Conservation (phyloP, 2,797 vertebrate genomes). For the Eulemur rubriventer region DNA sequence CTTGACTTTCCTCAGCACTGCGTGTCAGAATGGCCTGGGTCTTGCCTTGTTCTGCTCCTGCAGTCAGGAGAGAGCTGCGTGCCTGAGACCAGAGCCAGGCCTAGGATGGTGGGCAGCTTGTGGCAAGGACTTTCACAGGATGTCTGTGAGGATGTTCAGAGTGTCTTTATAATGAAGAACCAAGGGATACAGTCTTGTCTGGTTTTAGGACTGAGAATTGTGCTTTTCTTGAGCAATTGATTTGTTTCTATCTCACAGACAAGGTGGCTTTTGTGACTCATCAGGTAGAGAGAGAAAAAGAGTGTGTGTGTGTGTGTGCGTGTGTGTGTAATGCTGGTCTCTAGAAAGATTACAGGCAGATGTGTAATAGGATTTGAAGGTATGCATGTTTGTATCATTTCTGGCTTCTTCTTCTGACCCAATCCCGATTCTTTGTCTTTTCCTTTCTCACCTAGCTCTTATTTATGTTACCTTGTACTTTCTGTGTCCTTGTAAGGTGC, state of each 20-base stretch:
- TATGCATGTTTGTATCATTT: not conserved
- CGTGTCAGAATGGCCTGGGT: not conserved
- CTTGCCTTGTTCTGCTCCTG: not conserved
- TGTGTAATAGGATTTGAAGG: not conserved
- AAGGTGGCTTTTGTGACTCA: not conserved
- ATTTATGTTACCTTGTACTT: conserved; percentile 41
- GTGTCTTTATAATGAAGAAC: not conserved
- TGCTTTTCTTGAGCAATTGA: not conserved
- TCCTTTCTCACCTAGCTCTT: not conserved
- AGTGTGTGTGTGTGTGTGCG: not conserved
- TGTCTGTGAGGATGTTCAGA: not conserved
- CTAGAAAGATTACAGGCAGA: not conserved
- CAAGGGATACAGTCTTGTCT: not conserved
- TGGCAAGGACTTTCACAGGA: not conserved
- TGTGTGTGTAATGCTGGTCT: not conserved
- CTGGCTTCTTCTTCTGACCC: not conserved
- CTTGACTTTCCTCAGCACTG: not conserved
- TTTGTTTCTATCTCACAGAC: not conserved
- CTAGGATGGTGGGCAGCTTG: no score
- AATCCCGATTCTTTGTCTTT: not conserved
- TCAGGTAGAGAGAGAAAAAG: not conserved
- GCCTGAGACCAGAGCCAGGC: not conserved
- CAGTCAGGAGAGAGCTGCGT: not conserved
- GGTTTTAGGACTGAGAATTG: not conserved
- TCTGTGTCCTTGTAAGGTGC: conserved; percentile 55